A percentile compares a stretch with the other conserved stretches of the same genome.
These are phyloP conservation scores for Odontamblyopus rebecca DNA, from an alignment of 2,797 vertebrate genomes.

Conservation along the genomic window DNA sequence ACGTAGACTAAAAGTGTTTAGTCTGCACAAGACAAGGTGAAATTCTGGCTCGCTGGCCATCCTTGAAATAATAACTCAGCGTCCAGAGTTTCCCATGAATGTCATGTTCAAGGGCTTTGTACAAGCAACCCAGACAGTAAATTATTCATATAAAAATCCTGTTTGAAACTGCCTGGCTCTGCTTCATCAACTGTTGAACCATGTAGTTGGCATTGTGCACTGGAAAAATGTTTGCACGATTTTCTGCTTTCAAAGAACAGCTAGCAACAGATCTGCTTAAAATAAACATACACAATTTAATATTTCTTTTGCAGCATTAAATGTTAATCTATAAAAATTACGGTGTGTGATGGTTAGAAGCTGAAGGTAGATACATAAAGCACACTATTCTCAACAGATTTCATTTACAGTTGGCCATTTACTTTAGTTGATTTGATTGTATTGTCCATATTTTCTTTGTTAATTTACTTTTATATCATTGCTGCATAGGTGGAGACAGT, in stretches of 20 bases:
- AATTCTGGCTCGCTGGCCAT: slow-evolving; percentile 50
- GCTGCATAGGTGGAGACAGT: slow-evolving; percentile 23
- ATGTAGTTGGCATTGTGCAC: slow-evolving; percentile 53
- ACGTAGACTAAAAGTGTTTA: slow-evolving; percentile 36
- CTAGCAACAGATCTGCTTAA: background rate
- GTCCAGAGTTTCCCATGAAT: slow-evolving; percentile 61
- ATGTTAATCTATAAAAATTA: background rate
- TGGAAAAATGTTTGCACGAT: slow-evolving; percentile 49
- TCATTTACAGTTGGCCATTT: slow-evolving; percentile 2
- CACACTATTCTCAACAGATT: background rate
- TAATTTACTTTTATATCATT: slow-evolving; percentile 36
- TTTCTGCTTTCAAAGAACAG: slow-evolving; percentile 25
- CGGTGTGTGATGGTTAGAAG: background rate
- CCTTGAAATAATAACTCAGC: slow-evolving; percentile 59
- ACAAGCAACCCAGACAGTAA: slow-evolving; percentile 58
- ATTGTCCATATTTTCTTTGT: slow-evolving; percentile 12
- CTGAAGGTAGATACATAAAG: background rate
- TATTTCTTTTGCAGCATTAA: background rate
- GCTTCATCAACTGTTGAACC: slow-evolving; percentile 63
- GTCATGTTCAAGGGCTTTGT: slow-evolving; percentile 66
- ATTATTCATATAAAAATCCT: slow-evolving; percentile 69
- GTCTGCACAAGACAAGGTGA: slow-evolving; percentile 44
- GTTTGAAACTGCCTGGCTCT: slow-evolving; percentile 57
- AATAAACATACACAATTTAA: background rate
- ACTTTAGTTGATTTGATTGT: background rate